Evolutionary conservation across 2,888 invertebrate genomes (phyloP).

Genomic region (Omphaloscelis lunosa): DNA sequence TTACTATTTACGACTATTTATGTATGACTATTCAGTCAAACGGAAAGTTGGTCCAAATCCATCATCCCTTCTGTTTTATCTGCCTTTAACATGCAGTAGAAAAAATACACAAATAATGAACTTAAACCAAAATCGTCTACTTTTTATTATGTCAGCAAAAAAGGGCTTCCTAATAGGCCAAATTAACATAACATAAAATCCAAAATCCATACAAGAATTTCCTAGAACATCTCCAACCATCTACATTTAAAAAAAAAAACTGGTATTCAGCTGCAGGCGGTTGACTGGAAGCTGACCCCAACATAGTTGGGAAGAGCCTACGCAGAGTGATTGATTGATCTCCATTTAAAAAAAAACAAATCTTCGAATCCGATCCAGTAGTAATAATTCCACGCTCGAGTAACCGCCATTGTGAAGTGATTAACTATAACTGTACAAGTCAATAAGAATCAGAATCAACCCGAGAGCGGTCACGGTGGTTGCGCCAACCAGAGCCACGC

Average conservation of each 20-base stretch:
- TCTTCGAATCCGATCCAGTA: constrained; percentile 10
- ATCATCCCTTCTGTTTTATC: neutral
- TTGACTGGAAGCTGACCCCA: neutral
- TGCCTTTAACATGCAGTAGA: neutral
- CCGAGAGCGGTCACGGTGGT: constrained; percentile 53
- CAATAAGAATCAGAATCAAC: constrained; percentile 36
- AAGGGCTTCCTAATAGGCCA: no score
- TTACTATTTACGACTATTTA: no score
- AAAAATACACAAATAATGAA: no score
- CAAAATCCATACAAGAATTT: constrained; percentile 5
- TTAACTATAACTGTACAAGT: constrained; percentile 22
- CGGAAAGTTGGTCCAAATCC: neutral
- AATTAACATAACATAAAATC: no score
- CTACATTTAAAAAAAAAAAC: no score
- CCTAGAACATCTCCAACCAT: constrained; percentile 24
- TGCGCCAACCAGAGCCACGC: constrained; percentile 48
- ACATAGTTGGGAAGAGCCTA: neutral
- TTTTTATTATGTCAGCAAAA: no score
- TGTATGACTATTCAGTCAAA: neutral
- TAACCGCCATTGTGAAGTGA: constrained; percentile 32
- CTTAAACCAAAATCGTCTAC: no score
- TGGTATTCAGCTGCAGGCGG: neutral
- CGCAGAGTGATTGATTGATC: constrained; percentile 4
- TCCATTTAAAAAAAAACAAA: constrained; percentile 2
- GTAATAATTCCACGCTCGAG: constrained; percentile 42